Conservation (phyloP, 2,797 vertebrate species). For the Sebastes minor region DNA sequence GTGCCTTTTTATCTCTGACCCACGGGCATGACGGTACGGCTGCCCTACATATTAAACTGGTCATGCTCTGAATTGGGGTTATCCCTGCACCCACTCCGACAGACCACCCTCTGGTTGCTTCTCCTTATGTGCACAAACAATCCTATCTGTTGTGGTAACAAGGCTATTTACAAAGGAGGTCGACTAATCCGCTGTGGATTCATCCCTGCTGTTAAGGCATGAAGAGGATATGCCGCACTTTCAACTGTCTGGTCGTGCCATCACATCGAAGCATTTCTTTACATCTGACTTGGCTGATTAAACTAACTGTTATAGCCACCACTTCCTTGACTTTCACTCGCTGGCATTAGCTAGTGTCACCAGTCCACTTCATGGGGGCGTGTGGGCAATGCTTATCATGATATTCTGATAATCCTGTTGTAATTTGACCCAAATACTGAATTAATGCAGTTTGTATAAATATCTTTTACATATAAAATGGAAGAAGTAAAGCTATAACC, state of each 20-base stretch:
- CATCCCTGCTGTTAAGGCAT: constrained; percentile 29
- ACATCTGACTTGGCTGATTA: too few species aligned
- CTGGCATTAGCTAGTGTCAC: constrained; percentile 6
- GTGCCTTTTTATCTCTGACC: constrained; percentile 31
- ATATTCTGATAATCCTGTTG: constrained; percentile 28
- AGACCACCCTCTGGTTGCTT: constrained; percentile 54
- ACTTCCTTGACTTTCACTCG: constrained; percentile 21
- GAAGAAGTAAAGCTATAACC: not conserved
- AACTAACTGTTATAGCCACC: not conserved
- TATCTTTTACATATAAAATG: not conserved
- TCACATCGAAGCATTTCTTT: not conserved
- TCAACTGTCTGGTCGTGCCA: not conserved
- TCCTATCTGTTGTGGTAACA: constrained; percentile 55
- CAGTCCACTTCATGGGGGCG: not conserved
- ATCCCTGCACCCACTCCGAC: constrained; percentile 54
- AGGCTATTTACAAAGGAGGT: constrained; percentile 42
- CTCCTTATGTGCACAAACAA: constrained; percentile 49
- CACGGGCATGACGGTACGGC: constrained; percentile 56
- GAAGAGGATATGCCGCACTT: constrained; percentile 24
- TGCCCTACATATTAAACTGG: constrained; percentile 70
- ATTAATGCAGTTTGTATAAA: not conserved
- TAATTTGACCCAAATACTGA: constrained; percentile 35
- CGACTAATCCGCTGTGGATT: constrained; percentile 23
- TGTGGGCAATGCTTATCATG: constrained; percentile 10
- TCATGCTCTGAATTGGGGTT: constrained; percentile 67